Conservation (phyloP, 2,113 vertebrate species). For the Elachura formosa region DNA sequence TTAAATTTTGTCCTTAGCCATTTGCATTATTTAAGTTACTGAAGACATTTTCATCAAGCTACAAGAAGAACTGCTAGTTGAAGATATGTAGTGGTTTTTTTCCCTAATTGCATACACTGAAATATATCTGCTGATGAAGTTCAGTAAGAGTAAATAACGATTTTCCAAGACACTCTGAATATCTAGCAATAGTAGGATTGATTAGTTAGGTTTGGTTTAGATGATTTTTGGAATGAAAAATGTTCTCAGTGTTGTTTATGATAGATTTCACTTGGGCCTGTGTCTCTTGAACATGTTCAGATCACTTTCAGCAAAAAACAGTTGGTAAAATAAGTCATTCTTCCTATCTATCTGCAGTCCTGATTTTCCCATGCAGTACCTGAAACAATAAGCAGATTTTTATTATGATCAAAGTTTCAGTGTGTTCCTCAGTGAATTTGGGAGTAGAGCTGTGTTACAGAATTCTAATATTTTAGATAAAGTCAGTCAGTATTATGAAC, state of each 20-base stretch:
- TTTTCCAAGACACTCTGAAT: not conserved
- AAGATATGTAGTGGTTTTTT: not conserved
- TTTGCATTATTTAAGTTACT: not conserved
- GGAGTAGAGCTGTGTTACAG: not conserved
- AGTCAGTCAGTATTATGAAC: not conserved
- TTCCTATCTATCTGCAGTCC: not conserved
- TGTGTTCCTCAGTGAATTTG: not conserved
- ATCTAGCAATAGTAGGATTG: not conserved
- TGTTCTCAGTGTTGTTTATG: not conserved
- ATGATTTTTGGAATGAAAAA: not conserved
- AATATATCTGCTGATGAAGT: not conserved
- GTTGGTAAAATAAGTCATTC: not conserved
- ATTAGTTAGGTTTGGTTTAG: not conserved
- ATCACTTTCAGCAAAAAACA: not conserved
- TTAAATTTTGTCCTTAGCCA: not conserved
- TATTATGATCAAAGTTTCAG: not conserved
- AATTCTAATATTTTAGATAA: not conserved
- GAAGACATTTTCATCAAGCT: not conserved
- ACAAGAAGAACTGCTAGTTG: not conserved
- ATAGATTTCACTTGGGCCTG: not conserved
- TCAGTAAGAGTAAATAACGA: not conserved
- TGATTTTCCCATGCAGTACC: not conserved
- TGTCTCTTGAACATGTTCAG: not conserved
- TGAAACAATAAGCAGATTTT: not conserved
- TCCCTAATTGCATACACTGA: not conserved